These are phyloP conservation scores for Bellardia bayeri DNA, from an alignment of 2,888 invertebrate genomes.

Conservation along the genomic window DNA sequence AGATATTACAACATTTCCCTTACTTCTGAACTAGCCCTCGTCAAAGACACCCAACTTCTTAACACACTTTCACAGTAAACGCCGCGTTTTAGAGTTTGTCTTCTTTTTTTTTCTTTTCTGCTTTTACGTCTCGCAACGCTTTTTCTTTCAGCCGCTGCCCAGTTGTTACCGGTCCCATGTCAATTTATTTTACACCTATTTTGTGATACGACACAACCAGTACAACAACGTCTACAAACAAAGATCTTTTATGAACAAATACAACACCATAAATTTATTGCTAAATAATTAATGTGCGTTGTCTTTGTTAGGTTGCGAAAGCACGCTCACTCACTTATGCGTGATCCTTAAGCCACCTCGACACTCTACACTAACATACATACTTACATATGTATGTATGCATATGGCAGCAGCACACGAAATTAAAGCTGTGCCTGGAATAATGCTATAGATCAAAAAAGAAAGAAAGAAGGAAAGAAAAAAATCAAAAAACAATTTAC, in stretches of 20 bases:
- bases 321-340: constrained; percentile 50
- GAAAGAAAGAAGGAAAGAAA: background rate
- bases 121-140: constrained; percentile 14
- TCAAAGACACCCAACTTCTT: constrained; percentile 32
- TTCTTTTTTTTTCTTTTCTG: background rate
- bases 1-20: no score
- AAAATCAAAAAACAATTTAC: constrained; percentile 14
- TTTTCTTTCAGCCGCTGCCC: constrained; percentile 23
- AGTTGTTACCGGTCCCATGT: constrained; percentile 34
- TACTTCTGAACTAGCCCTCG: constrained; percentile 18
- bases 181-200: constrained; percentile 54
- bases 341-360: constrained; percentile 56
- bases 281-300: constrained; percentile 76
- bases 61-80: constrained; percentile 44
- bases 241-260: constrained; percentile 52
- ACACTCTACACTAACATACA: background rate
- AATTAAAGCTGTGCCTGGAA: constrained; percentile 32
- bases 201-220: constrained; percentile 15
- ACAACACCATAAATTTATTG: constrained; percentile 72
- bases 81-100: background rate
- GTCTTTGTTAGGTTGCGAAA: constrained; percentile 40
- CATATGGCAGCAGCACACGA: background rate
- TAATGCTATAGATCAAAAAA: constrained; percentile 2
- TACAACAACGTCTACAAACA: constrained; percentile 43
- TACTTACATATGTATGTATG: no score